phyloP scores from a whole-genome alignment of 2,113 vertebrate species.

The Talpa occidentalis region DNA sequence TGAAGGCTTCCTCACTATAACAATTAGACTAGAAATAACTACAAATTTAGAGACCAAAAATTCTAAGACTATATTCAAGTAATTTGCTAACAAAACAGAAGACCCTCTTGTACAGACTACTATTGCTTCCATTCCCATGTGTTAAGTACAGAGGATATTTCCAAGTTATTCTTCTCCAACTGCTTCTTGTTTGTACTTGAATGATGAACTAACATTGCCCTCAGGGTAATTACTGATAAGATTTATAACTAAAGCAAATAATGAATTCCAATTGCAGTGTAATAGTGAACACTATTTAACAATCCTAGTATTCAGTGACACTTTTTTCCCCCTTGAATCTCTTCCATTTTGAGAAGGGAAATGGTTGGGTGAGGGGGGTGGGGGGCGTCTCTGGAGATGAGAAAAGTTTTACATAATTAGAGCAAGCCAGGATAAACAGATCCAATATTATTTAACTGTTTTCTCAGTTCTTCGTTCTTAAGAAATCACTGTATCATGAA shows the following conservation, averaged over 20 bases:
- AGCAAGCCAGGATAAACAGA: conserved; percentile 19
- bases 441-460: neutral
- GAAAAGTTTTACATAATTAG: neutral
- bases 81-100: neutral
- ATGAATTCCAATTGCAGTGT: conserved; percentile 18
- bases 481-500: neutral
- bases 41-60: conserved; percentile 27
- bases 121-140: neutral
- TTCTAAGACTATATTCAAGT: conserved; percentile 25
- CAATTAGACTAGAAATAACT: neutral
- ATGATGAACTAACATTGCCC: conserved; percentile 36
- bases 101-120: neutral
- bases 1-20: neutral
- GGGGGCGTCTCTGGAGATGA: neutral
- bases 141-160: conserved; percentile 15
- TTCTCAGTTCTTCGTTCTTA: conserved; percentile 43
- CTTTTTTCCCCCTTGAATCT: neutral
- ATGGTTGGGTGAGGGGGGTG: too few relatives aligned
- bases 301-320: neutral
- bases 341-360: conserved; percentile 41
- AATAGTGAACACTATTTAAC: conserved; percentile 53
- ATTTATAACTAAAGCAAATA: conserved; percentile 65
- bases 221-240: conserved; percentile 31
- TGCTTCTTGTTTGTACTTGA: conserved; percentile 62
- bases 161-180: neutral